Base-by-base conservation (phyloP, 2,888 invertebrate species). In the Caprella mutica region DNA sequence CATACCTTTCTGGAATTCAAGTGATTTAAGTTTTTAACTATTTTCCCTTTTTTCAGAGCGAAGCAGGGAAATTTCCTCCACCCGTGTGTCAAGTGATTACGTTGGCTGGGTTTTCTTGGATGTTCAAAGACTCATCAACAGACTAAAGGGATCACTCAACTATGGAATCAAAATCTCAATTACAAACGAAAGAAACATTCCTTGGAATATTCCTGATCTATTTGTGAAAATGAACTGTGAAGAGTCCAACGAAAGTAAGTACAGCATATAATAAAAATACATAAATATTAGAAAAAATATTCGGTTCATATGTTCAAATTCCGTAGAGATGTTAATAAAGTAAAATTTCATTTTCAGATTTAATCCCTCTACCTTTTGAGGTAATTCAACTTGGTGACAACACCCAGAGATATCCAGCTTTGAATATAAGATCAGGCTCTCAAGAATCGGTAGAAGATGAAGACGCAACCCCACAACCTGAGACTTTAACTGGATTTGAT, bases 181-280 rank as follows among this genome's bases (percentile, higher is more conserved):
- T 4, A 44, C 23, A 4, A 51, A 60, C 40, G 39, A 38, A 27
- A 39, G 51, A 8, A 23, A 43, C 8, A 50, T 27, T 14, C 57
- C 54, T 4, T 60, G 60, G 60, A 48, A 60, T 14, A 56, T 56
- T 14, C 44, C 54, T 2, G 39, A 52, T 5, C 44, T 57, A 30
- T 60, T 60, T 44, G 56, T 60, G 8, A 48, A 40, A 17, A 60
- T 60, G 60, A 54, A 56, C 55, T 60, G 60, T 43, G 27, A 39
- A 17, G 43, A 54, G 17, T 53, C 56, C 44, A 55, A 53, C 40
- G 38, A 52, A 27, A 59, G 59, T 59, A 40, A 42, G 59, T 59
- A 38, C 46, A 38, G 26, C 17, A 33, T 9, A 9, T 33, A 9
- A 33, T 33, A 14, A 33, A 14, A 33, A 33, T 33, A 14, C 33